Evolutionary conservation across 2,113 vertebrate genomes (phyloP).

Genomic region (Dipodomys spectabilis): DNA sequence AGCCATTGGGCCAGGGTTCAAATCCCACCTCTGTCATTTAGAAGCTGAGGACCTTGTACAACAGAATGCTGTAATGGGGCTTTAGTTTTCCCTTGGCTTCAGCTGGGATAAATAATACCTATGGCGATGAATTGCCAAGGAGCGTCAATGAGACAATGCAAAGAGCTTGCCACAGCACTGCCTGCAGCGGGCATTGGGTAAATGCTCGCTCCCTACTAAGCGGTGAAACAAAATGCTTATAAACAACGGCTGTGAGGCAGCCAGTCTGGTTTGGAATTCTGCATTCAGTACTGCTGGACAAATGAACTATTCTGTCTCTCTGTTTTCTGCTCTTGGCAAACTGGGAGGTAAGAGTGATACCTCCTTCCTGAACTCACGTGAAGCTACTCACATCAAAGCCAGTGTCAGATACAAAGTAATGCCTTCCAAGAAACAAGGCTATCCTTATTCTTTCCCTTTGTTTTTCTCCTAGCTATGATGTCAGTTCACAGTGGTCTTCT

Average conservation of each 20-base stretch:
- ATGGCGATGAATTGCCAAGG: not conserved
- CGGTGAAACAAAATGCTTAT: not conserved
- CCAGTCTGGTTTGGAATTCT: not conserved
- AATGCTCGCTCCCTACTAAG: not conserved
- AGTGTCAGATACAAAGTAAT: fast-evolving
- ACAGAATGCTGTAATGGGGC: not conserved
- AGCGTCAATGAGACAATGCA: not conserved
- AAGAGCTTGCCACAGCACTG: not conserved
- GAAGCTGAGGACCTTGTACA: not conserved
- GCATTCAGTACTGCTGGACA: not conserved
- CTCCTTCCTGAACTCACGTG: not conserved
- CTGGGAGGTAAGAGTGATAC: not conserved
- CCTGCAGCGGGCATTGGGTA: not conserved
- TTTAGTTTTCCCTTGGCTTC: not conserved
- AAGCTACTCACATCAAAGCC: not conserved
- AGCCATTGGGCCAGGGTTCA: not conserved
- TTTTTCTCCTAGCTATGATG: not conserved
- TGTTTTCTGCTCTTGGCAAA: not conserved
- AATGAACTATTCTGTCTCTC: not conserved
- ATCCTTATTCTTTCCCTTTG: not conserved
- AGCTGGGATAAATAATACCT: not conserved
- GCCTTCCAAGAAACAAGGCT: not conserved
- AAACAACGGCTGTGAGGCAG: not conserved
- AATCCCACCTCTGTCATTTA: not conserved
- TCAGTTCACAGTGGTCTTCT: not conserved